Percentiles rank a stretch among this genome's conserved stretches.
phyloP scores from a whole-genome alignment of 2,797 vertebrate species.

The Cirrhinus mrigala region DNA sequence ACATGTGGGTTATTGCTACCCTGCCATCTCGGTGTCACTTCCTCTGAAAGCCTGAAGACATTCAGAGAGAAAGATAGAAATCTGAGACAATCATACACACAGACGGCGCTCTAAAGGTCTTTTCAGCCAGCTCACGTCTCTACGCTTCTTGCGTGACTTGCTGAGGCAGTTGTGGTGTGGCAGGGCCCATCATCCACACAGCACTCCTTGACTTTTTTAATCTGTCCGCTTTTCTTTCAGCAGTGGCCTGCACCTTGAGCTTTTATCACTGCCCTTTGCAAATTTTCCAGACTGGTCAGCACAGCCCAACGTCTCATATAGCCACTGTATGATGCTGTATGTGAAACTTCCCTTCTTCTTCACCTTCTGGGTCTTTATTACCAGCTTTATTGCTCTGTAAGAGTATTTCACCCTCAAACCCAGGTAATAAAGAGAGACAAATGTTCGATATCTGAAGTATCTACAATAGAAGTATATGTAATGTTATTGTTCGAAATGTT shows the following conservation, averaged over 20 bases:
- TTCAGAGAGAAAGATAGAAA: constrained; percentile 54
- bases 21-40: constrained; percentile 67
- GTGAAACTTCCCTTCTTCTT: constrained; percentile 51
- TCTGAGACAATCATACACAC: constrained; percentile 48
- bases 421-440: constrained; percentile 55
- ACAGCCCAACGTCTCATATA: constrained; percentile 60
- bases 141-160: not conserved
- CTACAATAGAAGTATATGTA: not conserved
- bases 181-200: constrained; percentile 54
- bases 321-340: constrained; percentile 69
- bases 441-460: not conserved
- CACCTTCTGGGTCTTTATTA: constrained; percentile 16
- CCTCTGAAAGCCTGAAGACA: constrained; percentile 58
- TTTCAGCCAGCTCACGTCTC: constrained; percentile 61
- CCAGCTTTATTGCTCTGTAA: constrained; percentile 45
- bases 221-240: constrained; percentile 60
- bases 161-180: constrained; percentile 29
- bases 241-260: constrained; percentile 37
- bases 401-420: constrained; percentile 68
- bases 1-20: constrained; percentile 68
- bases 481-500: not conserved
- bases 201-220: constrained; percentile 44
- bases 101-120: constrained; percentile 65
- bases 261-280: constrained; percentile 53
- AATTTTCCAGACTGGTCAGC: constrained; percentile 59